A percentile compares a stretch with the other conserved stretches of the same genome.
Evolutionary conservation across 1,140 invertebrate genomes (phyloP).

Genomic region (Calliopsis andreniformis): DNA sequence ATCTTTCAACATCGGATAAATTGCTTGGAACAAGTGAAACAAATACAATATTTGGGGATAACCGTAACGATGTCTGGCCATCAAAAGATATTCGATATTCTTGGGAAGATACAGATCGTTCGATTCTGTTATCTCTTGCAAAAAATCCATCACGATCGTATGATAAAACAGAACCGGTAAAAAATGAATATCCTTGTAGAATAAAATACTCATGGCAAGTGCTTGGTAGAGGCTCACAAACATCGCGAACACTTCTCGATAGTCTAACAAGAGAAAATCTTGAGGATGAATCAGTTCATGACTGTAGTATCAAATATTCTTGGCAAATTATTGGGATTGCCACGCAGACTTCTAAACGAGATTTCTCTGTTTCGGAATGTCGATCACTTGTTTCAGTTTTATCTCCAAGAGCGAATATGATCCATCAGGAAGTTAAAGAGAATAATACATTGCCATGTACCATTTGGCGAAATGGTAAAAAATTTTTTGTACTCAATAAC

Average conservation of each 20-base stretch:
- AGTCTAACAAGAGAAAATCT: constrained; percentile 19
- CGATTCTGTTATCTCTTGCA: not conserved
- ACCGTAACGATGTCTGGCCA: not conserved
- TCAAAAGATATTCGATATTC: constrained; percentile 40
- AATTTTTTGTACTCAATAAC: constrained; percentile 48
- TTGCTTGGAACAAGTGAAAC: not conserved
- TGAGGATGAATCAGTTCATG: constrained; percentile 1
- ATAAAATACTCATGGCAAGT: constrained; percentile 71
- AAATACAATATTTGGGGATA: not conserved
- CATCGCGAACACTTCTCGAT: constrained; percentile 52
- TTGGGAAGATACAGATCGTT: constrained; percentile 39
- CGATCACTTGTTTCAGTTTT: constrained; percentile 49
- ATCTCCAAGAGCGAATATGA: constrained; percentile 5
- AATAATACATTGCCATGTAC: not conserved
- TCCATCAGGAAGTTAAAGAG: not conserved
- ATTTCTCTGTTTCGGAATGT: constrained; percentile 43
- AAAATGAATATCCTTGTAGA: constrained; percentile 30
- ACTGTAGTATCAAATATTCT: constrained; percentile 66
- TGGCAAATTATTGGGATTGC: constrained; percentile 69
- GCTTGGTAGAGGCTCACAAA: constrained; percentile 61
- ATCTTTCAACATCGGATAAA: not conserved
- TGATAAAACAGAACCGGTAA: not conserved
- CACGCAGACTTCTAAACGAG: constrained; percentile 54
- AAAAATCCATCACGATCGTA: not conserved
- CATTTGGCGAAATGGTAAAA: constrained; percentile 14